phyloP scores from a whole-genome alignment of 2,888 invertebrate species.

The Anorthoa munda region DNA sequence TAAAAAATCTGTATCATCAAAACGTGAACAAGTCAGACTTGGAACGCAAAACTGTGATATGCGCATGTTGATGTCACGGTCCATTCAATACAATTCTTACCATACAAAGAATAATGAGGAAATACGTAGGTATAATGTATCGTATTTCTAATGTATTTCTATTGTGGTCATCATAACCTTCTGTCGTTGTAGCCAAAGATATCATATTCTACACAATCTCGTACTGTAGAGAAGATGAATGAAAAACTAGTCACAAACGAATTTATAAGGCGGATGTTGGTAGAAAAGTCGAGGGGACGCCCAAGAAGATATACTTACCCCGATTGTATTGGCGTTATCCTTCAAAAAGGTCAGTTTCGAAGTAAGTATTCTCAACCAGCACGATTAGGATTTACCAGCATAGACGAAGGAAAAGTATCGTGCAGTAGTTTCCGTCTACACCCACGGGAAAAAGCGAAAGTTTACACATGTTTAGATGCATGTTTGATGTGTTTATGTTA shows the following conservation, averaged over 20 bases:
- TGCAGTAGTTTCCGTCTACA: not conserved
- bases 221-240: not conserved
- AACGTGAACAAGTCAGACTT: conserved; percentile 2
- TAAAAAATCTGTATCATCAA: not conserved
- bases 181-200: not conserved
- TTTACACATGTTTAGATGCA: not conserved
- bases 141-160: not conserved
- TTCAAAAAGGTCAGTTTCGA: not conserved
- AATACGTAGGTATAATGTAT: not conserved
- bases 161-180: not conserved
- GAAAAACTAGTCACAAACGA: not conserved
- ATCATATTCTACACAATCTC: too few relatives aligned
- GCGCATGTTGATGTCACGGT: not conserved
- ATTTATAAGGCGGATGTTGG: not conserved
- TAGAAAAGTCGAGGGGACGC: not conserved
- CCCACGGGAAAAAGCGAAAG: not conserved
- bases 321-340: not conserved
- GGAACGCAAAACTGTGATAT: not conserved
- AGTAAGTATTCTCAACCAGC: not conserved
- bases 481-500: conserved; percentile 2
- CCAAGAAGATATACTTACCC: not conserved
- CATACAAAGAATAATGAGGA: not conserved
- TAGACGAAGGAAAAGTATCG: not conserved
- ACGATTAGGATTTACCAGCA: not conserved
- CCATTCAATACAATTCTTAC: not conserved